Evolutionary conservation across 35 echinoderm and acorn worm species (phyloP), one percentile per base, ranked within the genome.

Genomic region (Eucidaris tribuloides): DNA sequence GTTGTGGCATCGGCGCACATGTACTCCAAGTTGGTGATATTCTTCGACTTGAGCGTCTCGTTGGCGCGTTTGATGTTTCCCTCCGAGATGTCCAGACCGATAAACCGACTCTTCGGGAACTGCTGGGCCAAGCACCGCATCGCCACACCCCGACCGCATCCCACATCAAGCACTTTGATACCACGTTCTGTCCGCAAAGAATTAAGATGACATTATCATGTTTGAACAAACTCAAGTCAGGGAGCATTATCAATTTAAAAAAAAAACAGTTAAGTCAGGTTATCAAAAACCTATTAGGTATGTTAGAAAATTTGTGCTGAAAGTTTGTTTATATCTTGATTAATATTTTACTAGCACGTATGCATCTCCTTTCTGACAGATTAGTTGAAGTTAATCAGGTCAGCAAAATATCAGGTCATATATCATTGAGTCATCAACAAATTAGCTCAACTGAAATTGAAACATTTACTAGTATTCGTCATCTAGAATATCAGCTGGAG

Each of bases 1-100:
- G 42, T 63, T 1, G 76, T 20, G 11, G 78, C 76, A 66, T 92
- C 83, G 37, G 14, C 11, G 38, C 20, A 41, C 2, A 68, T 20
- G 36, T 80, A 92, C 20, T 85, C 62, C 18, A 84, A 46, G 63
- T 92, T 92, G 39, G 36, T 70, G 30, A 92, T 62, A 32, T 58
- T 55, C 32, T 31, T 64, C 43, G 1, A 28, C 5, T 13, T 46
- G 22, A 77, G 76, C n/a, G 36, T 35, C 11, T 88, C 66, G 18
- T 37, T 31, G 7, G 77, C 85, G 25, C 5, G 19, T 18, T 46
- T 37, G 37, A 88, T 20, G 32, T 7, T 44, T 14, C 39, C 35
- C 42, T 81, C 31, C 3, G 41, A 37, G 29, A 88, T 0, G 60
- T 88, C 85, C 18, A 81, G 2, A 20, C 85, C 85, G 28, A 24